Evolutionary conservation across 1,140 invertebrate species (phyloP).

Genomic region (Zaprionus taronus): DNA sequence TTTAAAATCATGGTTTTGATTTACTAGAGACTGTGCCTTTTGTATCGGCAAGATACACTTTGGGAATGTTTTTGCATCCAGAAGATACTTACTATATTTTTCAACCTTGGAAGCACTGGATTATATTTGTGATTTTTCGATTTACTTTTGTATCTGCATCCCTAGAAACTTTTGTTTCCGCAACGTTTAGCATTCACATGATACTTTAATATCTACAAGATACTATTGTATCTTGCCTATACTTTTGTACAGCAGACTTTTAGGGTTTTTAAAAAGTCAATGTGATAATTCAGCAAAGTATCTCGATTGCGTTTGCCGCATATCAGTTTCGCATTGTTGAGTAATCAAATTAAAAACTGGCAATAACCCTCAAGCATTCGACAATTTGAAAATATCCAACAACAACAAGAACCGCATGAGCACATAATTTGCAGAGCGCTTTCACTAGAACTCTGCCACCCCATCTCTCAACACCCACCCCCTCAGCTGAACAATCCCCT

Average conservation of each 20-base stretch:
- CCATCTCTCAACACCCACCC: not conserved
- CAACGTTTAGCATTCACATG: not conserved
- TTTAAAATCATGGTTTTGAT: too few species aligned
- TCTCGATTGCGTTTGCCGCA: not conserved
- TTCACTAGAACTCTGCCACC: too few species aligned
- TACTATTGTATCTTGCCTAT: not conserved
- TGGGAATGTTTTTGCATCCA: too few species aligned
- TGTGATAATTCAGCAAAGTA: not conserved
- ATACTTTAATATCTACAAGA: not conserved
- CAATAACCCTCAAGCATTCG: not conserved
- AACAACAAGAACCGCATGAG: too few species aligned
- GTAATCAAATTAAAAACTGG: not conserved
- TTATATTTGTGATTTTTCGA: too few species aligned
- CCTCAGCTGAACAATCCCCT: not conserved
- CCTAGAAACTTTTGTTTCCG: not conserved
- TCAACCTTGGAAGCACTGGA: too few species aligned
- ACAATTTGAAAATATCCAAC: not conserved
- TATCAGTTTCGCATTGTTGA: not conserved
- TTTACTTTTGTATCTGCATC: not conserved
- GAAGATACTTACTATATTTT: too few species aligned
- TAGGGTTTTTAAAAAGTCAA: not conserved
- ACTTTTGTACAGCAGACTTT: not conserved
- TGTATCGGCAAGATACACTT: not conserved
- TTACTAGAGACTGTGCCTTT: not conserved
- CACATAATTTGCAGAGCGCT: too few species aligned